These are phyloP conservation scores for Papilio gigon DNA, from an alignment of 2,888 invertebrate genomes.

Conservation along the genomic window DNA sequence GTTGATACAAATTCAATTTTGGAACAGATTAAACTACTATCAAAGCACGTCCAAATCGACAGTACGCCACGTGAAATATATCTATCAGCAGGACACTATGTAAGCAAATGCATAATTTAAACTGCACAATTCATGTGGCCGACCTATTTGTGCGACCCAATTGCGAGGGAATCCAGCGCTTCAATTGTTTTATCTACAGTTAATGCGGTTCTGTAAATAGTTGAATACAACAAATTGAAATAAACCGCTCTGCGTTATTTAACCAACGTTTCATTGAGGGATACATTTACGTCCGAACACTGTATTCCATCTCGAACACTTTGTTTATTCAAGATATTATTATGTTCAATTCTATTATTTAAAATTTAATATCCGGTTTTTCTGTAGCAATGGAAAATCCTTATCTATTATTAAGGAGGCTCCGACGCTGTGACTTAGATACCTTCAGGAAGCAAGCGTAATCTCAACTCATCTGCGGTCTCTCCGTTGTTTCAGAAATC, in stretches of 20 bases:
- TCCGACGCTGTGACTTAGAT: too few relatives aligned
- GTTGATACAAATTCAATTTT: too few relatives aligned
- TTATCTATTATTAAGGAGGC: too few relatives aligned
- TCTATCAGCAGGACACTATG: conserved; percentile 15
- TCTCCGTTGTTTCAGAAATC: too few relatives aligned
- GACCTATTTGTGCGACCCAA: conserved; percentile 31
- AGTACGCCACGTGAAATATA: conserved; percentile 10
- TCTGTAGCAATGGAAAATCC: too few relatives aligned
- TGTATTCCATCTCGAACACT: not conserved
- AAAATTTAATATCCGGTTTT: too few relatives aligned
- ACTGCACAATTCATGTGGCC: conserved; percentile 26
- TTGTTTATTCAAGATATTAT: not conserved
- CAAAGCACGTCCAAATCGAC: conserved; percentile 3
- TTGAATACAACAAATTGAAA: conserved; percentile 20
- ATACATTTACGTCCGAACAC: not conserved
- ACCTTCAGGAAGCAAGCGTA: too few relatives aligned
- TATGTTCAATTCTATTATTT: too few relatives aligned
- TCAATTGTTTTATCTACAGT: conserved; percentile 28
- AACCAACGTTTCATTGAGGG: not conserved
- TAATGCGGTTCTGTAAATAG: conserved; percentile 27
- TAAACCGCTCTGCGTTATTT: not conserved
- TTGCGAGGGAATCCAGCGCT: conserved; percentile 21
- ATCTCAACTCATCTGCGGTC: too few relatives aligned
- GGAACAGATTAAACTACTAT: not conserved
- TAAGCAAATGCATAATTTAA: conserved; percentile 31